These are phyloP conservation scores for Ancistrus triradiatus DNA, from an alignment of 2,113 vertebrate species.

Conservation along the genomic window DNA sequence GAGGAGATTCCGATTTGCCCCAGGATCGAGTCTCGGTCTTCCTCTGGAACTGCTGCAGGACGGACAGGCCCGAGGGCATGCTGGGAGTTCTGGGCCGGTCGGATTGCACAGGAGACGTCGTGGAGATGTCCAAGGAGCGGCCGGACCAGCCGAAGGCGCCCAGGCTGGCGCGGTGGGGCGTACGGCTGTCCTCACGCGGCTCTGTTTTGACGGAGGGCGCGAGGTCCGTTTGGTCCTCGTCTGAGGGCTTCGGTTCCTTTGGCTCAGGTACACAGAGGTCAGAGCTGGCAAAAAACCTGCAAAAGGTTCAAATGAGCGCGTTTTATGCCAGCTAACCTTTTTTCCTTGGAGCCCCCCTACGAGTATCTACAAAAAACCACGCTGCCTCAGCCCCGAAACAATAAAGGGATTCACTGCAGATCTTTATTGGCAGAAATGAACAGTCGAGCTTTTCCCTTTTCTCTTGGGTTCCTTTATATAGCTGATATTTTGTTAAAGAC, in stretches of 20 bases:
- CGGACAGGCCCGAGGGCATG: slow-evolving; percentile 31
- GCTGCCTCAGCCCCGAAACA: too few species aligned
- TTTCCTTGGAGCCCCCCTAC: too few species aligned
- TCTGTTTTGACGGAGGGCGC: neutral
- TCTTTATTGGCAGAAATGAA: too few species aligned
- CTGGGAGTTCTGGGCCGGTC: slow-evolving; percentile 26
- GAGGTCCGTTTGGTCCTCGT: slow-evolving; percentile 4
- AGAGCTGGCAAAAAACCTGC: slow-evolving; percentile 16
- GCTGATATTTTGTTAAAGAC: too few species aligned
- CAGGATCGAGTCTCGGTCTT: slow-evolving; percentile 47
- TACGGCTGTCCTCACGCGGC: neutral
- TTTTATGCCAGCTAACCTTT: too few species aligned
- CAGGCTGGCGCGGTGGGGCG: slow-evolving; percentile 49
- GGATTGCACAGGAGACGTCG: neutral
- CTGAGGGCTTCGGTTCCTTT: slow-evolving; percentile 29
- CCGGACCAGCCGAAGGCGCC: slow-evolving; percentile 68
- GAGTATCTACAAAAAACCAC: too few species aligned
- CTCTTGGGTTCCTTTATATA: too few species aligned
- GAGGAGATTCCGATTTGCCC: neutral
- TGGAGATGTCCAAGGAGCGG: slow-evolving; percentile 17
- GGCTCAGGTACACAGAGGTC: neutral
- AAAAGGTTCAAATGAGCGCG: too few species aligned
- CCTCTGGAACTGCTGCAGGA: slow-evolving; percentile 68
- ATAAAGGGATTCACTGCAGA: too few species aligned
- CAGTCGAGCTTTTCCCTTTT: too few species aligned